Base-by-base conservation (phyloP, 2,888 invertebrate genomes). In the Sylvicola cinctus region DNA sequence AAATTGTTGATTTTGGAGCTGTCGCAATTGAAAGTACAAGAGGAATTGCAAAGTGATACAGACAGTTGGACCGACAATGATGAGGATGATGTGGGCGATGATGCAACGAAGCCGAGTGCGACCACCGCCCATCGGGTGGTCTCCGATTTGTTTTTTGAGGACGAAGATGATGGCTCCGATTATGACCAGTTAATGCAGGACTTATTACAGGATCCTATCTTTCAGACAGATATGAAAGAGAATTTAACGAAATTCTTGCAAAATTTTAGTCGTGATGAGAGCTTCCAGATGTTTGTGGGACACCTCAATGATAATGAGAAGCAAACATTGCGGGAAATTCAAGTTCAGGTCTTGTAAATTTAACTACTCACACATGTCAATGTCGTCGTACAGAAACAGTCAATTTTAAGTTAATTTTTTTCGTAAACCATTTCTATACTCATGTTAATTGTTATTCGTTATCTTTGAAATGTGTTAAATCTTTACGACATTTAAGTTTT, bases 1-100 rank as follows among this genome's bases (percentile, higher is more conserved):
- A 77, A 77, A 49, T 54, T 77, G 10, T 60, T 77, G 5, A 63
- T 77, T 31, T 66, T 69, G 45, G 76, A 77, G 44, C 49, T 74
- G 27, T 61, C 64, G 28, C 61, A 63, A 47, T 62, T 68, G 38
- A 60, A 68, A 8, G 72, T 73, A 44, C 49, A 51, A 3, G 46
- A 47, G 34, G 35, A 42, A 13, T 46, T 44, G 11, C 46, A 43
- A 10, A 43, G 42, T 17, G 52, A 53, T 37, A 42, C 42, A 1
- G 50, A 50, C 20, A 48, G 45, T 1, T 50, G 49, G n/a, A 48
- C 49, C 1, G 20, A 20, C 20, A 20, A 20, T 28, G 32, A 34
- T 16, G 30, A 34, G 23, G 50, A 52, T 20, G 38, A 43, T 41
- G 38, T 33, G 28, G 30, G 31, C 14, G 32, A 31, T 28, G 40